A percentile compares a stretch with the other conserved stretches of the same genome.
Evolutionary conservation across 1,140 invertebrate species (phyloP).

Genomic region (Zaprionus kolodkinae): DNA sequence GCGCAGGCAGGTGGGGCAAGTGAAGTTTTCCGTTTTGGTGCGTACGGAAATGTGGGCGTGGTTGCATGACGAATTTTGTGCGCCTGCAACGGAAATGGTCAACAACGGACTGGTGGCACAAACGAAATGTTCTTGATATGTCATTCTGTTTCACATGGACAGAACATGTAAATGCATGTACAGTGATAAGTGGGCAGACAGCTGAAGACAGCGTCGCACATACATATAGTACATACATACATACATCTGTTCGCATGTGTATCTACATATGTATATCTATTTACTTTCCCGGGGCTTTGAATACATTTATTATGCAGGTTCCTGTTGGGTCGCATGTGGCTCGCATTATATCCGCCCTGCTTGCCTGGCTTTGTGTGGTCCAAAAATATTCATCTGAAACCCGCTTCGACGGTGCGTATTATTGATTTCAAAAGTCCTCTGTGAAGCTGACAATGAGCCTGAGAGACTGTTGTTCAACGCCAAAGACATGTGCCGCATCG

Average conservation of each 20-base stretch:
- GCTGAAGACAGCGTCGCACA: neutral
- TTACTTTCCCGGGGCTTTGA: neutral
- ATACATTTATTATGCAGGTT: conserved; percentile 13
- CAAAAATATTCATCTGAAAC: conserved; percentile 15
- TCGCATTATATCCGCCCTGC: conserved; percentile 3
- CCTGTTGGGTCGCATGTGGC: conserved; percentile 11
- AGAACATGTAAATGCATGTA: conserved; percentile 13
- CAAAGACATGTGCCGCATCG: neutral
- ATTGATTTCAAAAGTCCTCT: conserved; percentile 34
- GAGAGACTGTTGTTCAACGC: neutral
- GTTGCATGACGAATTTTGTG: conserved; percentile 45
- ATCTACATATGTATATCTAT: neutral
- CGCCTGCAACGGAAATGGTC: conserved; percentile 53
- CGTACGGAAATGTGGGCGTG: conserved; percentile 62
- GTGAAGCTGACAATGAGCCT: neutral
- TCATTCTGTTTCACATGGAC: conserved; percentile 31
- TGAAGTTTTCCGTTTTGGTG: conserved; percentile 36
- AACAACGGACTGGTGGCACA: conserved; percentile 36
- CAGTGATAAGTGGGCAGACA: neutral
- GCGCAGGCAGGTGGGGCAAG: conserved; percentile 38
- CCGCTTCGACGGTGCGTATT: conserved; percentile 36
- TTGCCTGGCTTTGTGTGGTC: neutral
- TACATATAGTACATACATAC: neutral
- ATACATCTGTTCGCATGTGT: neutral
- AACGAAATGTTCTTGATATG: conserved; percentile 44